Evolutionary conservation across 2,888 invertebrate genomes (phyloP).

Genomic region (Athrips mouffetella): DNA sequence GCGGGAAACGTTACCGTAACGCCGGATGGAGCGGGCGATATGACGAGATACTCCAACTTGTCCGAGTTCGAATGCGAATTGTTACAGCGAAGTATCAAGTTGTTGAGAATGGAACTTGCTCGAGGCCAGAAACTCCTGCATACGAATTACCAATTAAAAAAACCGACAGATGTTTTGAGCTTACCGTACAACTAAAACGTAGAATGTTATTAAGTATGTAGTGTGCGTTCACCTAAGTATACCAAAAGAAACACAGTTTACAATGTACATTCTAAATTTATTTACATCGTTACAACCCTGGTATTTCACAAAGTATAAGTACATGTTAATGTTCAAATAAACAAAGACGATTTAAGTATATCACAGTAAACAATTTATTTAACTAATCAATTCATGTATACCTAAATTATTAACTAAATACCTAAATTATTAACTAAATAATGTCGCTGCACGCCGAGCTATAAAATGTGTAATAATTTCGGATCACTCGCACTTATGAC

Average conservation of each 20-base stretch:
- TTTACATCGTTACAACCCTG: slow-evolving; percentile 47
- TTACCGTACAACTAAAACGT: too few species aligned
- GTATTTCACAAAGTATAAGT: slow-evolving; percentile 41
- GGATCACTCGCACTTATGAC: too few species aligned
- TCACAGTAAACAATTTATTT: slow-evolving; percentile 64
- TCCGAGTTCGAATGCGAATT: slow-evolving; percentile 47
- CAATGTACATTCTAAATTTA: slow-evolving; percentile 52
- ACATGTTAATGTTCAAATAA: slow-evolving; percentile 32
- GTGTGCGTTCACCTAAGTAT: too few species aligned
- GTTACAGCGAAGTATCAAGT: slow-evolving; percentile 42
- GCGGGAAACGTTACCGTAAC: slow-evolving; percentile 47
- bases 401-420: too few species aligned
- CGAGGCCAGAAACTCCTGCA: not conserved
- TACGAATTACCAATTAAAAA: too few species aligned
- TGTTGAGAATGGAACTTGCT: not conserved
- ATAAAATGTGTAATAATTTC: too few species aligned
- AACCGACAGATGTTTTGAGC: too few species aligned
- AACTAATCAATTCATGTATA: slow-evolving; percentile 42
- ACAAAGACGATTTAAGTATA: slow-evolving; percentile 58
- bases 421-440: too few species aligned
- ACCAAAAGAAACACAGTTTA: slow-evolving; percentile 32
- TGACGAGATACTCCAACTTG: slow-evolving; percentile 45
- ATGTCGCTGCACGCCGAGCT: too few species aligned
- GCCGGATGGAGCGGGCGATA: slow-evolving; percentile 42
- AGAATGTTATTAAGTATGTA: too few species aligned